Evolutionary conservation across 2,797 vertebrate species (phyloP).

Genomic region (Lutjanus campechanus): DNA sequence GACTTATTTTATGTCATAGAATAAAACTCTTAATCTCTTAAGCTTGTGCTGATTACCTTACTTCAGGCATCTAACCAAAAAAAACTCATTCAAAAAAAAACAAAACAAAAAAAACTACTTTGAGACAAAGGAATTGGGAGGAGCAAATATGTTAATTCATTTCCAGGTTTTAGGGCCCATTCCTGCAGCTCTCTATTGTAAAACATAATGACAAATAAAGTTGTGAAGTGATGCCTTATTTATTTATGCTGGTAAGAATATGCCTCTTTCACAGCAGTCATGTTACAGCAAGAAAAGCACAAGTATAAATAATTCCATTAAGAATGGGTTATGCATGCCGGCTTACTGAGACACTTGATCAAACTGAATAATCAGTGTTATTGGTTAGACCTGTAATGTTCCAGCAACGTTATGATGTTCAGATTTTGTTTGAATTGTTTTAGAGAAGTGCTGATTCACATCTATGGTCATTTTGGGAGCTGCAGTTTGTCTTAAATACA

Average conservation of each 20-base stretch:
- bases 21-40: too few species aligned
- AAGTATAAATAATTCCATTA: background rate
- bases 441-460: background rate
- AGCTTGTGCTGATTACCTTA: too few species aligned
- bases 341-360: background rate
- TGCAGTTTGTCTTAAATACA: background rate
- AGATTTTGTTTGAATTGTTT: too few species aligned
- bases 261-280: background rate
- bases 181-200: background rate
- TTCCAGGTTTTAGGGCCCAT: too few species aligned
- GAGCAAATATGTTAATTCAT: too few species aligned
- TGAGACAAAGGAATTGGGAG: too few species aligned
- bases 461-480: background rate
- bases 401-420: too few species aligned
- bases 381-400: too few species aligned
- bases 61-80: too few species aligned
- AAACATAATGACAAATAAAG: conserved; percentile 2
- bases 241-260: background rate
- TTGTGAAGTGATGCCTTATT: background rate
- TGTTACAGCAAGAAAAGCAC: background rate
- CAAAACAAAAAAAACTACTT: too few species aligned
- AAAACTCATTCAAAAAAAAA: too few species aligned
- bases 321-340: background rate
- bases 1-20: too few species aligned
- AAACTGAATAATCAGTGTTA: background rate